A percentile compares a stretch with the other conserved stretches of the same genome.
These are phyloP conservation scores for Bombus balteatus DNA, from an alignment of 1,140 invertebrate genomes.

Conservation along the genomic window DNA sequence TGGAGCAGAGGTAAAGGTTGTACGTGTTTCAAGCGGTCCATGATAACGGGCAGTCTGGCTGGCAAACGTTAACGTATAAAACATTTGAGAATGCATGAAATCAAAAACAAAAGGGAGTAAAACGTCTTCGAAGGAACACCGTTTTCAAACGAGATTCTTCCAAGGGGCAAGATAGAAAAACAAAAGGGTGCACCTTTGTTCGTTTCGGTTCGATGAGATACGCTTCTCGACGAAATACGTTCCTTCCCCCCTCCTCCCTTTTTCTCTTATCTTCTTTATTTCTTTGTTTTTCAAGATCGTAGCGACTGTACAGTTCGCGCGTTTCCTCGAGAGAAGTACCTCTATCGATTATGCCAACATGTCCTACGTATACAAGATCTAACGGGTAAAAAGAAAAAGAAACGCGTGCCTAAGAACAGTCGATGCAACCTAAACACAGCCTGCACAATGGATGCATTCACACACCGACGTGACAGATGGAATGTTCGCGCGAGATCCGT, in stretches of 20 bases:
- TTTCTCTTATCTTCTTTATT: not conserved
- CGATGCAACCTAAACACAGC: conserved; percentile 32
- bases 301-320: not conserved
- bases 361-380: not conserved
- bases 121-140: not conserved
- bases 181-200: not conserved
- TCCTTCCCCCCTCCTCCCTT: no score
- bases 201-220: not conserved
- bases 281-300: no score
- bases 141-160: not conserved
- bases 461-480: not conserved
- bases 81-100: not conserved
- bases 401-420: not conserved
- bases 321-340: conserved; percentile 8
- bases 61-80: not conserved
- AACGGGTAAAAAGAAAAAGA: not conserved
- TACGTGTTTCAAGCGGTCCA: not conserved
- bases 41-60: not conserved
- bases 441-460: conserved; percentile 41
- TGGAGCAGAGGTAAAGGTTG: not conserved
- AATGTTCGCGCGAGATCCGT: conserved; percentile 3
- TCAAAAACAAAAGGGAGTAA: not conserved
- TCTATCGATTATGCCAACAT: not conserved
- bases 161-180: no score
- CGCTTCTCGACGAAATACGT: not conserved